phyloP scores from a whole-genome alignment of 2,797 vertebrate species.

The Pempheris klunzingeri region DNA sequence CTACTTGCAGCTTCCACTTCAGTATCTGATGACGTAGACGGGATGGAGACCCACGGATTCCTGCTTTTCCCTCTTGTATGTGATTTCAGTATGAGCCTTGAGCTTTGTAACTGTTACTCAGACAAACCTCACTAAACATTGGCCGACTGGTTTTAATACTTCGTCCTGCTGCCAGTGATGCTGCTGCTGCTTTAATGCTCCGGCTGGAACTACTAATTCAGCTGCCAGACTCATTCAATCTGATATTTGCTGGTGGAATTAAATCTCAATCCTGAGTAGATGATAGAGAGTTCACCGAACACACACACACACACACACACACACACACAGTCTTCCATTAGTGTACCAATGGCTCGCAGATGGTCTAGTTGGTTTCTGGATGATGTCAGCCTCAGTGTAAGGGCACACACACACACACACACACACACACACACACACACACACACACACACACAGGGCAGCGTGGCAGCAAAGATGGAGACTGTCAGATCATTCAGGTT shows the following conservation, averaged over 20 bases:
- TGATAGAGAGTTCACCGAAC: slow-evolving; percentile 27
- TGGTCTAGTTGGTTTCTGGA: slow-evolving; percentile 33
- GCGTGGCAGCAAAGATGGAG: slow-evolving; percentile 13
- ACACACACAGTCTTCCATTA: slow-evolving; percentile 15
- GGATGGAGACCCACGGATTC: too few relatives aligned
- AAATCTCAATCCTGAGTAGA: slow-evolving; percentile 9
- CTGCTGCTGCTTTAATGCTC: neutral
- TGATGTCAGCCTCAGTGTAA: slow-evolving; percentile 32
- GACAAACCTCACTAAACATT: too few relatives aligned
- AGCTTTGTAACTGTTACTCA: too few relatives aligned
- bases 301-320: slow-evolving; percentile 25
- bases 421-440: slow-evolving; percentile 7
- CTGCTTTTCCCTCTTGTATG: too few relatives aligned
- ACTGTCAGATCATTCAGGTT: slow-evolving; percentile 22
- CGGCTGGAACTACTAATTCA: neutral
- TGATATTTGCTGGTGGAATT: slow-evolving; percentile 22
- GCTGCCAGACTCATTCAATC: neutral
- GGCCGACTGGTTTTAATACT: too few relatives aligned
- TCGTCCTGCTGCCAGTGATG: too few relatives aligned
- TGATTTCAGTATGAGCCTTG: too few relatives aligned
- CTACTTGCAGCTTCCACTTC: too few relatives aligned
- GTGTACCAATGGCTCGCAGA: slow-evolving; percentile 46
- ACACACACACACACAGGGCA: slow-evolving; percentile 1
- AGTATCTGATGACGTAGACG: too few relatives aligned
- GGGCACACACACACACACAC: slow-evolving; percentile 5